Evolutionary conservation across 2,888 invertebrate genomes (phyloP).

Genomic region (Euclidia mi): DNA sequence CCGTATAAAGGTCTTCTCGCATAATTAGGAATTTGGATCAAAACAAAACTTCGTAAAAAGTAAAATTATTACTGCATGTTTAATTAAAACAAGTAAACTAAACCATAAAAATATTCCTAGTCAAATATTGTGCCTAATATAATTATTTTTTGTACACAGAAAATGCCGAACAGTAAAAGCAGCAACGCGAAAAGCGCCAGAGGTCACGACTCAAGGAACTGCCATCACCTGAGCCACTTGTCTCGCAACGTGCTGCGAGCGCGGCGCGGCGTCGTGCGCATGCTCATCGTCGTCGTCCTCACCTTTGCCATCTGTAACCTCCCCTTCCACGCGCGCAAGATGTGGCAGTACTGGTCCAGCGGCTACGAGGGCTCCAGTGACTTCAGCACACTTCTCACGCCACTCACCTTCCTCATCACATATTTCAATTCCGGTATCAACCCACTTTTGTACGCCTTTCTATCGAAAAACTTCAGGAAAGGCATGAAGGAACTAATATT

Average conservation of each 20-base stretch:
- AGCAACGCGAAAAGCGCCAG: conserved; percentile 74
- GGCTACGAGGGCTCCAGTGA: conserved; percentile 93
- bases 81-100: too few relatives aligned
- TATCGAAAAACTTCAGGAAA: conserved; percentile 94
- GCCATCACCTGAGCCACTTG: conserved; percentile 92
- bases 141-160: too few relatives aligned
- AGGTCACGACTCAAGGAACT: conserved; percentile 81
- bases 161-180: conserved; percentile 56
- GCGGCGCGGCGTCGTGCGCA: conserved; percentile 95
- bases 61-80: too few relatives aligned
- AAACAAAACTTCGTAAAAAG: too few relatives aligned
- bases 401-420: conserved; percentile 95
- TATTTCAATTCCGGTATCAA: conserved; percentile 98
- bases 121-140: neutral
- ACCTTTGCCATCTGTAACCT: conserved; percentile 97
- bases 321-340: conserved; percentile 96
- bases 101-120: too few relatives aligned
- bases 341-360: conserved; percentile 96
- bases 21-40: too few relatives aligned
- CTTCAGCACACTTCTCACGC: conserved; percentile 94
- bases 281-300: conserved; percentile 96
- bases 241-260: conserved; percentile 94
- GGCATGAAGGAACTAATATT: conserved; percentile 95
- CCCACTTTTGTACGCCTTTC: conserved; percentile 96
- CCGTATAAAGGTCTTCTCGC: too few relatives aligned